Base-by-base conservation (phyloP, 2,888 invertebrate species). In the Vandiemenella viatica region DNA sequence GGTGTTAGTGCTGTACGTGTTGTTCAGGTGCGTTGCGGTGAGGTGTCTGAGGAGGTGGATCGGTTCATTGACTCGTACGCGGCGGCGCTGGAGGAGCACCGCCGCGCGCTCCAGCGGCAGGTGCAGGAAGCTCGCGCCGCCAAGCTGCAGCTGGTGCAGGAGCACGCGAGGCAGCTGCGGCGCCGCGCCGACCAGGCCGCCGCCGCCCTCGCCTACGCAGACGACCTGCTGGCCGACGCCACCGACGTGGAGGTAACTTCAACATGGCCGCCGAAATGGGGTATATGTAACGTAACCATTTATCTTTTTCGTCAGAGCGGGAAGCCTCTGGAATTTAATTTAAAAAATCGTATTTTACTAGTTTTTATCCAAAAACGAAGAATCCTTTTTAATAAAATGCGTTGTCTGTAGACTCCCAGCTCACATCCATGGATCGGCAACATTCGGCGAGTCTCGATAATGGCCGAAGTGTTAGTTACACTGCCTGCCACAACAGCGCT, bases 211-310 rank as follows among this genome's bases (percentile, higher is more conserved):
- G 65, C 68, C 23, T 82, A 82, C 56, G 71, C 79, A 50, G 79
- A 81, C 50, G 79, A 80, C 64, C 68, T 81, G 4, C 65, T 80
- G 16, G 65, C 72, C 0, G 74, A 77, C 57, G 82, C 79, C 1
- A 77, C 76, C 1, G 79, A 82, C 57, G 77, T 80, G 16, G 85
- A 86, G 66, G 71, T 84, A 42, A 44, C n/a, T n/a, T n/a, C 26
- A 26, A 26, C 26, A 26, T 26, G 6, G 26, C 10, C n/a, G 10
- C n/a, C n/a, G 32, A 2, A 32, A 32, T 13, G 6, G 7, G 6
- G 26, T 13, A 13, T 10, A 4, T 13, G n/a, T 32, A n/a, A n/a
- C n/a, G n/a, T n/a, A n/a, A n/a, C n/a, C n/a, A n/a, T n/a, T n/a
- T n/a, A n/a, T n/a, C n/a, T n/a, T n/a, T n/a, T n/a, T n/a, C n/a